A percentile compares a stretch with the other conserved stretches of the same genome.
These are phyloP conservation scores for Psammodynastes pulverulentus DNA, from an alignment of 2,113 vertebrate species.

Conservation along the genomic window DNA sequence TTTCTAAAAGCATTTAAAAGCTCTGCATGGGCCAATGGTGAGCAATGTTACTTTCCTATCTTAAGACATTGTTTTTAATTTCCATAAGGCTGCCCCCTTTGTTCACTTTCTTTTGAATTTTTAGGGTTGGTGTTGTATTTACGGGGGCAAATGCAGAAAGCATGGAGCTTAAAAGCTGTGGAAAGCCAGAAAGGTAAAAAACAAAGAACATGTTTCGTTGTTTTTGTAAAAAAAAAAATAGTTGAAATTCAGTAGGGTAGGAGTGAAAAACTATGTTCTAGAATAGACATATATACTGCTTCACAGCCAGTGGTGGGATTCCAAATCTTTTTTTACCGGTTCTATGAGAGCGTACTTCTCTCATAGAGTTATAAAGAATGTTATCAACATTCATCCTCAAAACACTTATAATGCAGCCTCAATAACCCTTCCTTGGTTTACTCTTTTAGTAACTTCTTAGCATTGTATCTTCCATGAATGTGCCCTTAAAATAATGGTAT, in stretches of 20 bases:
- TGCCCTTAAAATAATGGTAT: background rate
- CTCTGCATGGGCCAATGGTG: fast-evolving
- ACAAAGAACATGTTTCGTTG: background rate
- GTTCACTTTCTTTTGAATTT: conserved; percentile 16
- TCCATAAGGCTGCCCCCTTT: background rate
- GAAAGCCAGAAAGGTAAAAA: conserved; percentile 84
- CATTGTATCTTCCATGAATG: background rate
- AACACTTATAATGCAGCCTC: background rate
- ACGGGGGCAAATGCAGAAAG: conserved; percentile 77
- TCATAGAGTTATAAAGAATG: too few species aligned
- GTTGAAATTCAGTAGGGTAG: background rate
- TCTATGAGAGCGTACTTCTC: too few species aligned
- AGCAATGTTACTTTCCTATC: background rate
- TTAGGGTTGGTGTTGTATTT: conserved; percentile 89
- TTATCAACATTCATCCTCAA: background rate
- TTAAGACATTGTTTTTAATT: background rate
- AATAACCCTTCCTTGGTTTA: background rate
- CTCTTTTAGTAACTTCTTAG: background rate
- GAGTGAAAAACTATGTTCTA: background rate
- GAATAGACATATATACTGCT: background rate
- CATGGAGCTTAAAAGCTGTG: conserved; percentile 90
- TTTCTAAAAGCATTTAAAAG: background rate
- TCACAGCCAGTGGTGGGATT: too few species aligned
- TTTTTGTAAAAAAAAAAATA: background rate
- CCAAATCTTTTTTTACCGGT: too few species aligned